Conservation (phyloP, 64 coral and sea anemone species). For the Trachythela sp. region DNA sequence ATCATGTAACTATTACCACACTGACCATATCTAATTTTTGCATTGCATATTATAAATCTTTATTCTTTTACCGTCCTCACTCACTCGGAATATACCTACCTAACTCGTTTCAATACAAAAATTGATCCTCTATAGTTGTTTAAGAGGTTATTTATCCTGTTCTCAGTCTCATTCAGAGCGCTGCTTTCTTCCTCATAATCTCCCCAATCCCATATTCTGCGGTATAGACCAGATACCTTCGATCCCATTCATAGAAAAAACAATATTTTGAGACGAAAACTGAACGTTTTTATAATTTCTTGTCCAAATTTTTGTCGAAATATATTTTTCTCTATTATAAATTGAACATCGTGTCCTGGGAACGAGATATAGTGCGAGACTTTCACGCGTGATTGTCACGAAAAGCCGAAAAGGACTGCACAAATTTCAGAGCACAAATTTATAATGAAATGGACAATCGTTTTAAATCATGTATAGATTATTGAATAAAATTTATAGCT, state of each 20-base stretch:
- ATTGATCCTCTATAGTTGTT: neutral
- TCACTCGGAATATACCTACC: neutral
- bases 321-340: no score
- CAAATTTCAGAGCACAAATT: neutral
- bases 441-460: no score
- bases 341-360: neutral
- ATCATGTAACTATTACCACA: no score
- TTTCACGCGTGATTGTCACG: no score
- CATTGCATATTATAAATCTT: no score
- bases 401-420: neutral
- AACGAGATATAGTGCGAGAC: neutral
- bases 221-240: conserved; percentile 8
- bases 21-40: no score
- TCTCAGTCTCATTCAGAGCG: neutral
- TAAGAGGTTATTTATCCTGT: neutral
- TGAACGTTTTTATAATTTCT: neutral
- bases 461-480: neutral
- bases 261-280: neutral
- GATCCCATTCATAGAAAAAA: conserved; percentile 15
- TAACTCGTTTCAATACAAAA: neutral
- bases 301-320: no score
- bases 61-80: neutral
- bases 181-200: neutral
- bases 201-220: conserved; percentile 18
- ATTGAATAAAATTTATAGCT: neutral